Percentiles rank a stretch among this genome's conserved stretches.
These are phyloP conservation scores for Acropora yongei DNA, from an alignment of 64 coral and sea anemone species.

Conservation along the genomic window DNA sequence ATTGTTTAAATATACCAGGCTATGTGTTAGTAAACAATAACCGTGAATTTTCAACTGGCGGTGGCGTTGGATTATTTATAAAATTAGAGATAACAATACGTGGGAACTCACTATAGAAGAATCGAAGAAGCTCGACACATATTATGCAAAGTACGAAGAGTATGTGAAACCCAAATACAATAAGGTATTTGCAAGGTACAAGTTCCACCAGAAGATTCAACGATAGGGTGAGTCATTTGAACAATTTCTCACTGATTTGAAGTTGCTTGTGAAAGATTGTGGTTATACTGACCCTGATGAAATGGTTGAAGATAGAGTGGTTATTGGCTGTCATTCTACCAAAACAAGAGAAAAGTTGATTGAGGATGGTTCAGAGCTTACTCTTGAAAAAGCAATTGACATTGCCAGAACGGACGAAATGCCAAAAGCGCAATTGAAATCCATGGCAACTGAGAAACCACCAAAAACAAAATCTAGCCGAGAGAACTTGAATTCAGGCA, in stretches of 20 bases:
- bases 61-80: no score
- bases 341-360: constrained; percentile 38
- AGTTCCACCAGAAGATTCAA: constrained; percentile 56
- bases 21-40: no score
- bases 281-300: constrained; percentile 21
- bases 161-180: background rate
- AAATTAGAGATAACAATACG: background rate
- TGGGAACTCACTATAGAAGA: background rate
- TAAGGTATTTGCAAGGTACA: constrained; percentile 23
- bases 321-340: constrained; percentile 25
- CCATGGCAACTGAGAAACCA: background rate
- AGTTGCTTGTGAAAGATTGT: no score
- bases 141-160: background rate
- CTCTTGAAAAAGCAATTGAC: constrained; percentile 15
- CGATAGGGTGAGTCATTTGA: constrained; percentile 22
- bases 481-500: background rate
- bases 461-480: background rate
- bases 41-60: no score
- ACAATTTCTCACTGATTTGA: no score
- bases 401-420: background rate
- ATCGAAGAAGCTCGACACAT: background rate
- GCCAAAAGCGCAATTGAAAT: background rate
- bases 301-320: constrained; percentile 46
- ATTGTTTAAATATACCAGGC: no score
- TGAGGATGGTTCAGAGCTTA: constrained; percentile 47